Evolutionary conservation across 2,888 invertebrate species (phyloP), one percentile per base, ranked within the genome.

Genomic region (Lithophane socia): DNA sequence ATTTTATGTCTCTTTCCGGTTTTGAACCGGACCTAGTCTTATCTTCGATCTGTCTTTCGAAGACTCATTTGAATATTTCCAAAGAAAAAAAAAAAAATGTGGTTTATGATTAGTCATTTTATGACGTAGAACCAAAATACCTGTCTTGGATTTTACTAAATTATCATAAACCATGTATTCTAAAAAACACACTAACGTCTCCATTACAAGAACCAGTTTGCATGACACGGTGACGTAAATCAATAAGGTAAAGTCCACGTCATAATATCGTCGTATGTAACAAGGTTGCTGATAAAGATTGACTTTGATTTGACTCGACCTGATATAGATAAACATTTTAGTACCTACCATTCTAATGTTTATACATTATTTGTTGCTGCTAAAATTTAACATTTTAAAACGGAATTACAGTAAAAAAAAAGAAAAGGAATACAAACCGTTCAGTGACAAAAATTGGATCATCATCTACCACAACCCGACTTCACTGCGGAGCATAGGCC

Each of bases 261-360:
- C 88, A 89, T 81, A 79, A 86, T 82, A 83, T 70, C 77, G 77
- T 80, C 84, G 76, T 83, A 79, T 78, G 73, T 80, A 86, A 85
- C 90, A 91, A 91, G 89, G 90, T 89, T 86, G 80, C 79, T 74
- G 79, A 81, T 92, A 93, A 90, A 85, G 75, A 84, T 83, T 89
- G 92, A 93, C 92, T 92, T 92, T 93, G 92, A 92, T 92, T 92
- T 91, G 91, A 92, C 91, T 91, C 82, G 77, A 88, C 84, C 72
- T 86, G 75, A 84, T 87, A 85, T 79, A 86, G 88, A 88, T 84
- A 85, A 82, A 73, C 68, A 63, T 58, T 64, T 61, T 54, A 52
- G 21, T 54, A 54, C 12, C n/a, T 64, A 54, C 5, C n/a, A 80
- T 58, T 68, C 24, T 21, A 56, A 56, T 60, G 37, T 54, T 37